Base-by-base conservation (phyloP, 2,113 vertebrate species). In the Bos javanicus region DNA sequence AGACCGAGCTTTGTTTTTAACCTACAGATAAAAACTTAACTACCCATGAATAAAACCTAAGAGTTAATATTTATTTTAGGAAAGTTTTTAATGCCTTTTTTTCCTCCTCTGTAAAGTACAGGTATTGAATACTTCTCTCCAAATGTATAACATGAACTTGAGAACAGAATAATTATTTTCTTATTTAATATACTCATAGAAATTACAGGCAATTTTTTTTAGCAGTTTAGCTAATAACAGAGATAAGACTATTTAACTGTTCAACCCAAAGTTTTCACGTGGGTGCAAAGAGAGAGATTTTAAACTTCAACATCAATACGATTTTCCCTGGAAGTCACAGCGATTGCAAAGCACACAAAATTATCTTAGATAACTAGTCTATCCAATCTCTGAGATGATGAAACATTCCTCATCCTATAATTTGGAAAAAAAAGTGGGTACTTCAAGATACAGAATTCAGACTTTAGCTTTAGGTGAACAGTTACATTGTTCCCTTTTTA, bases 261-360 rank as follows among this genome's bases (percentile, higher is more conserved):
- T 71, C 50, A 64, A 91, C 97, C 30, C 23, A 84, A 96, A 89
- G 14, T 97, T 97, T 98, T 64, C 92, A 52, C 48, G 48, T 96
- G 78, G 83, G 21, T 82, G 80, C 25, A 21, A 16, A 52, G 82
- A 10, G 1, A 95, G 97, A 91, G 93, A 95, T 98, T 98, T 98
- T 98, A 97, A 97, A 97, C 74, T 90, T 95, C 46, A 91, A 98
- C 98, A 96, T 97, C 14, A 93, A 13, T 96, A 90, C 97, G 30
- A 98, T 98, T 98, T 98, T 36, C 82, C 91, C 93, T 97, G 26
- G 81, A 98, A 98, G 91, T 84, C 82, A 97, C 28, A 97, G 71
- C 36, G 89, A 96, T 96, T 98, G 95, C 54, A 97, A 98, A 98
- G 46, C 87, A 98, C 90, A 98, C 97, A 98, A 97, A 94, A 98